Percentiles rank a stretch among this genome's conserved stretches.
Evolutionary conservation across 2,888 invertebrate species (phyloP).

Genomic region (Diogma glabrata): DNA sequence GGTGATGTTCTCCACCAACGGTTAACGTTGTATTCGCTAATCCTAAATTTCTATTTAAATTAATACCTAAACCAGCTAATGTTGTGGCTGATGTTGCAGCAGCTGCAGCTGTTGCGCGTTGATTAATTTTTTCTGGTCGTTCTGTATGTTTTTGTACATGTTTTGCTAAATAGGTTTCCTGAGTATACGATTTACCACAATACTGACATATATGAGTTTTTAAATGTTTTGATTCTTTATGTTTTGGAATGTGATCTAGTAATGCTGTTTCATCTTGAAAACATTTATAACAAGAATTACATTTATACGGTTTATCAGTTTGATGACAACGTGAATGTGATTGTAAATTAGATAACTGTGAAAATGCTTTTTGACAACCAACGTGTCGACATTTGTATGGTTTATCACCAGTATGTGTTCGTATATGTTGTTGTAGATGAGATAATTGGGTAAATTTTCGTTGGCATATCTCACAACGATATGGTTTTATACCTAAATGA

Average conservation of each 20-base stretch:
- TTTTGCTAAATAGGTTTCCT: conserved; percentile 97
- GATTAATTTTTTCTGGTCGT: conserved; percentile 62
- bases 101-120: conserved; percentile 24
- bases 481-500: conserved; percentile 97
- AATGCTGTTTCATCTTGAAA: conserved; percentile 95
- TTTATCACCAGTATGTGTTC: conserved; percentile 98
- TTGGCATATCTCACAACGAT: conserved; percentile 96
- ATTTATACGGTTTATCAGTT: conserved; percentile 98
- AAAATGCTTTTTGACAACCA: conserved; percentile 97
- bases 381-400: conserved; percentile 97
- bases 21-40: conserved; percentile 32
- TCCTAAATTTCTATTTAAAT: conserved; percentile 21
- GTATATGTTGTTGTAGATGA: conserved; percentile 98
- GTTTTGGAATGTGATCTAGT: conserved; percentile 98
- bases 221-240: conserved; percentile 97
- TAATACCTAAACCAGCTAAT: conserved; percentile 17
- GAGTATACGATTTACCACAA: conserved; percentile 99
- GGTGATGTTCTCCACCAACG: conserved; percentile 44
- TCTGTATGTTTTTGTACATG: conserved; percentile 99
- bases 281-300: conserved; percentile 99
- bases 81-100: conserved; percentile 24
- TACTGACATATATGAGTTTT: conserved; percentile 99
- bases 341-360: conserved; percentile 97
- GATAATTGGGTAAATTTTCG: conserved; percentile 98
- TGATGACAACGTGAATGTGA: conserved; percentile 99